Evolutionary conservation across 2,113 vertebrate species (phyloP).

Genomic region (Notothenia coriiceps): DNA sequence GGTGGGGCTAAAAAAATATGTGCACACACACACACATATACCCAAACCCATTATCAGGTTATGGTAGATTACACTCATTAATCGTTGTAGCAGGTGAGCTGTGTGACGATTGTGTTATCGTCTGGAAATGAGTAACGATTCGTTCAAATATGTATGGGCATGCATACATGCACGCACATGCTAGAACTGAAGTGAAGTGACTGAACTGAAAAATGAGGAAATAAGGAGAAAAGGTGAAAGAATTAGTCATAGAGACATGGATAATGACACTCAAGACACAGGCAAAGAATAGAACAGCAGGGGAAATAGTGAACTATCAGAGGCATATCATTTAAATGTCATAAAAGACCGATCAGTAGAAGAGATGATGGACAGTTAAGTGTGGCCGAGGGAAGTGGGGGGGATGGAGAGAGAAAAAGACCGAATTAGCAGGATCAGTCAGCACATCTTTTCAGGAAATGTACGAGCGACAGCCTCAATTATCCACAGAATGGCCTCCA

Average conservation of each 20-base stretch:
- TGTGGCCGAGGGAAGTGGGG: constrained; percentile 27
- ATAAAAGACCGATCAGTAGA: constrained; percentile 65
- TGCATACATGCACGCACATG: not conserved
- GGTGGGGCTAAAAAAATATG: constrained; percentile 26
- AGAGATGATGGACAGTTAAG: constrained; percentile 65
- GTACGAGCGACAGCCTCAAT: constrained; percentile 71
- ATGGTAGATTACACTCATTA: constrained; percentile 79
- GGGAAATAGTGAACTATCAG: constrained; percentile 37
- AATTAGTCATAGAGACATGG: constrained; percentile 42
- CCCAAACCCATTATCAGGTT: constrained; percentile 73
- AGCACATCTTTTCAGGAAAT: constrained; percentile 57
- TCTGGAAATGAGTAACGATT: constrained; percentile 72
- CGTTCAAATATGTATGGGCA: constrained; percentile 54
- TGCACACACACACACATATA: not conserved
- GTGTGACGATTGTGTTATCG: constrained; percentile 72
- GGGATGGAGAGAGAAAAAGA: constrained; percentile 39
- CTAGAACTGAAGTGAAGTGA: constrained; percentile 6
- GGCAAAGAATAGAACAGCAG: constrained; percentile 55
- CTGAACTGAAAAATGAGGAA: constrained; percentile 34
- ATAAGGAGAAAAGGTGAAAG: constrained; percentile 53
- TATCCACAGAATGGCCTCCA: constrained; percentile 64
- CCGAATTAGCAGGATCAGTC: constrained; percentile 58
- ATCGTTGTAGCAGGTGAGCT: constrained; percentile 79
- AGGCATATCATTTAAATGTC: constrained; percentile 68
- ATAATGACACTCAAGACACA: constrained; percentile 49